Percentiles rank a stretch among this genome's conserved stretches.
These are phyloP conservation scores for Oncorhynchus gorbuscha DNA, from an alignment of 2,113 vertebrate genomes.

Conservation along the genomic window DNA sequence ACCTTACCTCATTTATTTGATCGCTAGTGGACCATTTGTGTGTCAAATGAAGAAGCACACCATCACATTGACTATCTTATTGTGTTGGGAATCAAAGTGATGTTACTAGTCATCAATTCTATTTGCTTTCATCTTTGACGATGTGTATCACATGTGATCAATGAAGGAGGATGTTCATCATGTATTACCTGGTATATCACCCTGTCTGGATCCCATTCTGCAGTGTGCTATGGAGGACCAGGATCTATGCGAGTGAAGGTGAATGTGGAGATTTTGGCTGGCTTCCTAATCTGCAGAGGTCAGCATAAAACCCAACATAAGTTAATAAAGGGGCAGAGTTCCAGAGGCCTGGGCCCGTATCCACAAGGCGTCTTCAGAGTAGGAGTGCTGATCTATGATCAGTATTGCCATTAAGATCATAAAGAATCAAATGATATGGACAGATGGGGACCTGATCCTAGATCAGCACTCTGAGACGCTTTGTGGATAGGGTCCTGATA, in stretches of 20 bases:
- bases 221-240: background rate
- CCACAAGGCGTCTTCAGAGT: background rate
- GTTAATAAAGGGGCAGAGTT: background rate
- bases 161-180: too few species aligned
- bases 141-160: too few species aligned
- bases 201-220: conserved; percentile 59
- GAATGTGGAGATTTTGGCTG: background rate
- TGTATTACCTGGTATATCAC: conserved; percentile 65
- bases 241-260: background rate
- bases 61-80: too few species aligned
- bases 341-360: background rate
- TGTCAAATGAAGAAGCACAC: too few species aligned
- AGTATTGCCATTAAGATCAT: background rate
- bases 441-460: too few species aligned
- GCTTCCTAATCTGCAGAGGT: background rate
- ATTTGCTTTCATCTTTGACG: too few species aligned
- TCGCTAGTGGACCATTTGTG: too few species aligned
- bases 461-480: too few species aligned
- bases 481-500: background rate
- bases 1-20: too few species aligned
- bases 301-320: background rate
- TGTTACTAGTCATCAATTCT: too few species aligned
- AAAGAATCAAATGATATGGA: too few species aligned
- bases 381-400: background rate
- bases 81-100: too few species aligned